Conservation (phyloP, 2,113 vertebrate species). For the Poicephalus gulielmi region DNA sequence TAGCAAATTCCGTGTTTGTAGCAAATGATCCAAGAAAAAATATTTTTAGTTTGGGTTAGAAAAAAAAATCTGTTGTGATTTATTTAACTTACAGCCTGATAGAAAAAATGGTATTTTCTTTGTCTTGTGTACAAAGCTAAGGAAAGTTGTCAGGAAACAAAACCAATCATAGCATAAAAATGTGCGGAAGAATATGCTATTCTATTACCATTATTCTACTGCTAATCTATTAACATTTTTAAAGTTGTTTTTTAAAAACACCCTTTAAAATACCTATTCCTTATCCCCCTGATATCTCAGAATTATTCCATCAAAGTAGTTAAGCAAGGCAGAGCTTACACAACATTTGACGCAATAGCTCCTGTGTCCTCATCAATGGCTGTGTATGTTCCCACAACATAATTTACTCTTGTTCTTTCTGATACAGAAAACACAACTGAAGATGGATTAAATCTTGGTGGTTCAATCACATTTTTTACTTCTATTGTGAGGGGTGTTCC, state of each 20-base stretch:
- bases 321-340: conserved; percentile 69
- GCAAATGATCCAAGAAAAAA: background rate
- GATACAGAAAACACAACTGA: conserved; percentile 69
- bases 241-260: background rate
- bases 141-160: background rate
- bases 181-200: background rate
- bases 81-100: background rate
- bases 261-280: background rate
- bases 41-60: background rate
- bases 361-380: conserved; percentile 87
- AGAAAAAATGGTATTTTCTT: background rate
- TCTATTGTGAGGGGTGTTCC: conserved; percentile 75
- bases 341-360: conserved; percentile 79
- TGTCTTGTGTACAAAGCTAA: background rate
- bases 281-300: background rate
- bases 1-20: background rate
- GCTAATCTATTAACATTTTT: background rate
- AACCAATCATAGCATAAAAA: background rate
- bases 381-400: conserved; percentile 72
- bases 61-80: background rate
- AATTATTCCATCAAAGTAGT: background rate
- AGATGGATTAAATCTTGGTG: conserved; percentile 77
- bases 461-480: conserved; percentile 83
- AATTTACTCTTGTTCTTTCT: conserved; percentile 63
- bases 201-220: background rate